Evolutionary conservation across 2,888 invertebrate species (phyloP).

Genomic region (Cosmopolites sordidus): DNA sequence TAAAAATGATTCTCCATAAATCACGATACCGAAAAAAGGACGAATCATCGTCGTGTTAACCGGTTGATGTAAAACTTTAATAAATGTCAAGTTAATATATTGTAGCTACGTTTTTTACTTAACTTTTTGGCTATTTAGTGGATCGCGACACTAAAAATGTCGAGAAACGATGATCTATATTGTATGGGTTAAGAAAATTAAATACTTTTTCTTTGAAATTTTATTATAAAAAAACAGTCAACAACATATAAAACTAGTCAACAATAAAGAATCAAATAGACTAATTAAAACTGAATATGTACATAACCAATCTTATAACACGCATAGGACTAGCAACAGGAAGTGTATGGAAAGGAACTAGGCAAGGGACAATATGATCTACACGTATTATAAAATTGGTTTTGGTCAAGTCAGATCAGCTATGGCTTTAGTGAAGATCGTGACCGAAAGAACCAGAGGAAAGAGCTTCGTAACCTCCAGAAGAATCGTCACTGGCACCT

Average conservation of each 20-base stretch:
- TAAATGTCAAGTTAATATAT: no score
- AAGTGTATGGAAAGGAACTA: background rate
- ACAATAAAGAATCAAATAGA: conserved; percentile 14
- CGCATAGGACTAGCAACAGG: background rate
- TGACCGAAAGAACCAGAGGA: conserved; percentile 20
- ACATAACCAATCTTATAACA: conserved; percentile 1
- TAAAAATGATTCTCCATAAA: no score
- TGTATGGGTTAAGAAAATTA: no score
- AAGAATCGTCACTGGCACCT: conserved; percentile 21
- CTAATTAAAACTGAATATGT: no score
- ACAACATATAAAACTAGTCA: conserved; percentile 25
- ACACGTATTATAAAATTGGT: conserved; percentile 5
- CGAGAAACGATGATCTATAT: no score
- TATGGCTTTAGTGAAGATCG: conserved; percentile 8
- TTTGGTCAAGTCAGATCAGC: background rate
- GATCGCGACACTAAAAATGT: no score
- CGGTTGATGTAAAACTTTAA: no score
- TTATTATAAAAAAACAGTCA: conserved; percentile 20
- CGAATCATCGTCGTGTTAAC: no score
- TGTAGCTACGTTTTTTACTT: no score
- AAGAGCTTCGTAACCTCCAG: conserved; percentile 19
- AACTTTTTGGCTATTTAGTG: no score
- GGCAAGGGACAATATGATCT: background rate
- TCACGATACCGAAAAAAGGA: no score
- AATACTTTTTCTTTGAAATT: no score